Conservation (phyloP, 64 coral and sea anemone species). For the Actinia equina region DNA sequence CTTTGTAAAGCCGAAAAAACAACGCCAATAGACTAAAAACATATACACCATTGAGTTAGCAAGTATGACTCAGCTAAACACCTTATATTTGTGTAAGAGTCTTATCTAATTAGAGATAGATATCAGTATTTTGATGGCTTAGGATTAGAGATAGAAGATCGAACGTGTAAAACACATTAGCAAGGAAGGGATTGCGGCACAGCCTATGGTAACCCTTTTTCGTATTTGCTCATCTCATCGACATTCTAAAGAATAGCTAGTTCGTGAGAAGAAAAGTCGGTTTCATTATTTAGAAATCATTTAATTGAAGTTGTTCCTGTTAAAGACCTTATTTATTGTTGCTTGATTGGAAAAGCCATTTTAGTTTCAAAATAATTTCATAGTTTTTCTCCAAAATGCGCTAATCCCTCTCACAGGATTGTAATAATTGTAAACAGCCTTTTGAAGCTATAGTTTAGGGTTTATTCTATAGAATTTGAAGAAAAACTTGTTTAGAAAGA, state of each 20-base stretch:
- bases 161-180: background rate
- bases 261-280: background rate
- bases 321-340: background rate
- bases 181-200: background rate
- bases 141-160: background rate
- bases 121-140: background rate
- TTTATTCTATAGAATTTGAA: background rate
- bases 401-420: background rate
- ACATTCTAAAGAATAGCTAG: background rate
- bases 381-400: background rate
- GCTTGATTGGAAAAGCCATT: slow-evolving; percentile 1
- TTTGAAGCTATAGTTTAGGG: background rate
- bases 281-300: background rate
- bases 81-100: slow-evolving; percentile 7
- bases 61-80: background rate
- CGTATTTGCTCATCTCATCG: background rate
- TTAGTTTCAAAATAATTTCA: background rate
- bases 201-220: background rate
- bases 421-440: background rate
- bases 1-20: slow-evolving; percentile 1
- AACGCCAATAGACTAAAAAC: background rate
- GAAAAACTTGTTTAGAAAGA: background rate
- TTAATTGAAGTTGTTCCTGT: background rate
- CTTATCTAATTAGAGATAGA: slow-evolving; percentile 7
- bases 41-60: background rate